phyloP scores from a whole-genome alignment of 2,888 invertebrate species.

The Leptothorax acervorum region DNA sequence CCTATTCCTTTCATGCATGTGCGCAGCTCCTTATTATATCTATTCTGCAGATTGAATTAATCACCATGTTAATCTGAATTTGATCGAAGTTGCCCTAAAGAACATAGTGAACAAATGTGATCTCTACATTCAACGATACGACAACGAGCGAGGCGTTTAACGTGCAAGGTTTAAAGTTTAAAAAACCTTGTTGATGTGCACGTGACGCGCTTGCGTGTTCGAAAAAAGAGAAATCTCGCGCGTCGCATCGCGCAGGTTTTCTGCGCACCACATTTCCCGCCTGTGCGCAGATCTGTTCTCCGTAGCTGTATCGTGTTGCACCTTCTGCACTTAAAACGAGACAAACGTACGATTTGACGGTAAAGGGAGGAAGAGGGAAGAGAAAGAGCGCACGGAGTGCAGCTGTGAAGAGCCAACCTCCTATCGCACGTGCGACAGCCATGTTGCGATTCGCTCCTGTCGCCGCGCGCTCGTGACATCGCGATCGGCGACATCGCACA shows the following conservation, averaged over 20 bases:
- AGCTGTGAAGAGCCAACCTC: neutral
- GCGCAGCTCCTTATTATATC: too few relatives aligned
- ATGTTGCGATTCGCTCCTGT: neutral
- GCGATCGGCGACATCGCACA: too few relatives aligned
- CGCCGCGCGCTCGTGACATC: neutral
- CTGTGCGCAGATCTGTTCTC: neutral
- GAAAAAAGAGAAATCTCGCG: neutral
- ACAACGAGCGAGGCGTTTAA: neutral
- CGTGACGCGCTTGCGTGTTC: too few relatives aligned
- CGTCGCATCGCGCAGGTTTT: slow-evolving; percentile 4
- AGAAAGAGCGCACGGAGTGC: too few relatives aligned
- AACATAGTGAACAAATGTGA: neutral
- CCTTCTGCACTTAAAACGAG: neutral
- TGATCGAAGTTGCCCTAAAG: neutral
- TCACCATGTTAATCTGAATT: neutral
- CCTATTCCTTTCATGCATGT: too few relatives aligned
- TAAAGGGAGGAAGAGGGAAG: neutral
- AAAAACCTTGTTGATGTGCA: too few relatives aligned
- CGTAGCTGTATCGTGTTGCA: neutral
- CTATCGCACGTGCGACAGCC: slow-evolving; percentile 23
- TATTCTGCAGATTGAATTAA: neutral
- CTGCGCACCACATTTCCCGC: slow-evolving; percentile 26
- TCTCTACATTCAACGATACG: neutral
- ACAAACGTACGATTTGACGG: neutral
- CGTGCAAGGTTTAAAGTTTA: neutral